A percentile compares a stretch with the other conserved stretches of the same genome.
Conservation (phyloP, 1,140 invertebrate species). For the Drosophila athabasca region DNA sequence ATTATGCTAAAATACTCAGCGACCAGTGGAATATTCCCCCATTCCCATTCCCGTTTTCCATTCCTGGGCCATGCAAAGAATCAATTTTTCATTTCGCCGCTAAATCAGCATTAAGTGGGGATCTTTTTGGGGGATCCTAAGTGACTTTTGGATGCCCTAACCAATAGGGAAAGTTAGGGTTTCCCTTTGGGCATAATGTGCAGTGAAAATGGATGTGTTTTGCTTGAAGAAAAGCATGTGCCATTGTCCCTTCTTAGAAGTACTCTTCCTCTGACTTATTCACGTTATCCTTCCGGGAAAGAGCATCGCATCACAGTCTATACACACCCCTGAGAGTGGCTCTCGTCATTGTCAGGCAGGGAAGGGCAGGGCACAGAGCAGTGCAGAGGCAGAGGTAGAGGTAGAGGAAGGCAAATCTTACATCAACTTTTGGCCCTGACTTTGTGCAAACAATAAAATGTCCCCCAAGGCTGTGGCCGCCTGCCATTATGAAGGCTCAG, state of each 20-base stretch:
- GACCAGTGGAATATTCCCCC: constrained; percentile 17
- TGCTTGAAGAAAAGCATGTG: no score
- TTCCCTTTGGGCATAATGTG: no score
- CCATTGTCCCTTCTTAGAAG: no score
- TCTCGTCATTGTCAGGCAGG: constrained; percentile 32
- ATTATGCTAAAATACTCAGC: constrained; percentile 74
- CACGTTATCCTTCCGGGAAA: constrained; percentile 24
- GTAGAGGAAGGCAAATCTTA: constrained; percentile 69
- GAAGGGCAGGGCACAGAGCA: neutral
- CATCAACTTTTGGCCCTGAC: constrained; percentile 71
- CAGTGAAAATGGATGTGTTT: no score
- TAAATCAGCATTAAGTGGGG: constrained; percentile 57
- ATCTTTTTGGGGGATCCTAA: neutral
- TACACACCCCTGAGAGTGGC: constrained; percentile 62
- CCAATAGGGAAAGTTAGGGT: neutral
- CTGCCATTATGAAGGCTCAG: constrained; percentile 49
- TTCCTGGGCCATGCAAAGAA: constrained; percentile 74
- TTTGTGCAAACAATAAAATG: constrained; percentile 83
- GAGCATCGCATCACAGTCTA: constrained; percentile 39
- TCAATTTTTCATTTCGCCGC: constrained; percentile 79
- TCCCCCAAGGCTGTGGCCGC: constrained; percentile 77
- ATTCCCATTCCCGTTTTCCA: constrained; percentile 19
- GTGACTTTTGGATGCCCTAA: constrained; percentile 13
- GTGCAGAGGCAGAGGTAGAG: neutral
- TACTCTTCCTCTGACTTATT: no score